Conservation (phyloP, 2,888 invertebrate genomes). For the Polietes domitor region DNA sequence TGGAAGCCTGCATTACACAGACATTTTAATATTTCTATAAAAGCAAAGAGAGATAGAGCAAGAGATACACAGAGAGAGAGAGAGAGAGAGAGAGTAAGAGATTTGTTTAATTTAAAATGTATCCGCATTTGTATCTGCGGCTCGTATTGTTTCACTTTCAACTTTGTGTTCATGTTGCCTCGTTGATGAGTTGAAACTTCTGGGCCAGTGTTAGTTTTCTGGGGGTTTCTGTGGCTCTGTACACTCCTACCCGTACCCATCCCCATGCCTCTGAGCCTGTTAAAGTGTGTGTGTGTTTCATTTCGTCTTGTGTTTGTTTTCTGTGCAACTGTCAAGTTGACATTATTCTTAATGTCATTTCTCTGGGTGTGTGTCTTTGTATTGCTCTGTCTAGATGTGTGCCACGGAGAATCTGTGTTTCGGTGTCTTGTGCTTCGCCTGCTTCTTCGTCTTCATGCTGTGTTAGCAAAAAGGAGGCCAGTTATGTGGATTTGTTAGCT, state of each 20-base stretch:
- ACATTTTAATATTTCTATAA: neutral
- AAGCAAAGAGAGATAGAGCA: neutral
- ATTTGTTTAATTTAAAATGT: slow-evolving; percentile 16
- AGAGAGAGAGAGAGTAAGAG: neutral
- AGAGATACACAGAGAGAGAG: too few relatives aligned
- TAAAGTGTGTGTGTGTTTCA: slow-evolving; percentile 8
- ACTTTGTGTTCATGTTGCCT: neutral
- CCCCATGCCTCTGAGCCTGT: neutral
- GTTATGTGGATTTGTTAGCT: neutral
- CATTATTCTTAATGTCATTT: slow-evolving; percentile 31
- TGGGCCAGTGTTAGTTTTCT: slow-evolving; percentile 9
- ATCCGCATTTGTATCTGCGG: neutral
- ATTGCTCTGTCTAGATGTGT: neutral
- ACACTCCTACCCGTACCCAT: neutral
- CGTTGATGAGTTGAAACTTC: slow-evolving; percentile 1
- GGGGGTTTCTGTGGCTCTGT: neutral
- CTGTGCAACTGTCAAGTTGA: slow-evolving; percentile 49
- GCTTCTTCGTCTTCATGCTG: neutral
- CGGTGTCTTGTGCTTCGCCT: neutral
- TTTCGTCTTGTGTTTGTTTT: slow-evolving; percentile 16
- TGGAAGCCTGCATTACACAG: neutral
- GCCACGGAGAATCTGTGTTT: neutral
- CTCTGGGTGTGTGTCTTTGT: slow-evolving; percentile 21
- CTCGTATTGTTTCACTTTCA: neutral
- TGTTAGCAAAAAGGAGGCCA: neutral